phyloP scores from a whole-genome alignment of 2,888 invertebrate genomes.

The Campoplex nolae region DNA sequence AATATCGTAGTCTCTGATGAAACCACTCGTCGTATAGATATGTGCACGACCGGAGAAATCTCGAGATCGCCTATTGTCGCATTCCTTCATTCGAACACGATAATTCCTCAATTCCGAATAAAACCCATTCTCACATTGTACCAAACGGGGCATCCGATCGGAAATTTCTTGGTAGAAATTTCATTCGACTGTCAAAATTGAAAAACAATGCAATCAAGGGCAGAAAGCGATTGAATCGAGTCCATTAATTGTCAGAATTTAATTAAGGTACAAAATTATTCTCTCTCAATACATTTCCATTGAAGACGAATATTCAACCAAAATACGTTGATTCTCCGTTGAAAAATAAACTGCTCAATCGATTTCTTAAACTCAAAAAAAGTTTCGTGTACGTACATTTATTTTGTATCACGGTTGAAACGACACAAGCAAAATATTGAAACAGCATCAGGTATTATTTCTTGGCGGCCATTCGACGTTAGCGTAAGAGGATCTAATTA shows the following conservation, averaged over 20 bases:
- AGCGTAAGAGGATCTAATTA: slow-evolving; percentile 38
- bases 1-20: slow-evolving; percentile 64
- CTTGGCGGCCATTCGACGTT: slow-evolving; percentile 7
- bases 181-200: slow-evolving; percentile 1
- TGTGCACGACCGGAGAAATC: slow-evolving; percentile 6
- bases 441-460: slow-evolving; percentile 18
- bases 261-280: background rate
- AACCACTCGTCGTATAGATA: slow-evolving; percentile 31
- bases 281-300: background rate
- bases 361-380: background rate
- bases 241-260: background rate
- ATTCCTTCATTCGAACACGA: slow-evolving; percentile 46
- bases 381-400: background rate
- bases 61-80: slow-evolving; percentile 47
- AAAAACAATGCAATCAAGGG: background rate
- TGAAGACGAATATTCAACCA: background rate
- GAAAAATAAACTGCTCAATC: background rate
- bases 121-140: slow-evolving; percentile 17
- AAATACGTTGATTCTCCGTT: background rate
- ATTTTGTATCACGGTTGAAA: background rate
- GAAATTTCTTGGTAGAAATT: background rate
- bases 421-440: slow-evolving; percentile 15
- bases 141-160: background rate
- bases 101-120: slow-evolving; percentile 52
- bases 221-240: background rate